Conservation (phyloP, 1,140 invertebrate genomes). For the Euura lappo region DNA sequence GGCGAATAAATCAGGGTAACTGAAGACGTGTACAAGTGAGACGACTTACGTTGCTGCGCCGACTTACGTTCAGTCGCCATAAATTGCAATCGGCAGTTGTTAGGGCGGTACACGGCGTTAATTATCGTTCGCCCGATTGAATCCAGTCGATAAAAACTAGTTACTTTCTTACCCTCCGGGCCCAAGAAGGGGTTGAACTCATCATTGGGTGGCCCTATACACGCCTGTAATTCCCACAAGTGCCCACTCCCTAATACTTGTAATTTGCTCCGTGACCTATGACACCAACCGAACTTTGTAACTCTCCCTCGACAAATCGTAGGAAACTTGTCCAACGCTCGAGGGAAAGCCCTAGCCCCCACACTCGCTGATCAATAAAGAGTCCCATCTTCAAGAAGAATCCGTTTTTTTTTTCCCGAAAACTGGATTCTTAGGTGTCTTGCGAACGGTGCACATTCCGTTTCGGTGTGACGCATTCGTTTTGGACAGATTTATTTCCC, state of each 20-base stretch:
- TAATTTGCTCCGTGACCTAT: slow-evolving; percentile 1
- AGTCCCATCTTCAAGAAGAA: too few species aligned
- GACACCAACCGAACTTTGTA: neutral
- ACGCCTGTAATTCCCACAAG: slow-evolving; percentile 5
- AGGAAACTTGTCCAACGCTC: too few species aligned
- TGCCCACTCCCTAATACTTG: neutral
- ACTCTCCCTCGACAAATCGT: neutral
- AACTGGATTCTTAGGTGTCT: too few species aligned
- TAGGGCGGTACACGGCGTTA: neutral
- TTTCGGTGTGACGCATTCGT: neutral
- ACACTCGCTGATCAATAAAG: too few species aligned
- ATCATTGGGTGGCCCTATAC: neutral
- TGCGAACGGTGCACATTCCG: neutral
- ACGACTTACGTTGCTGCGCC: neutral
- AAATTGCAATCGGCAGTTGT: neutral
- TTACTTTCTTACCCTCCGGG: neutral
- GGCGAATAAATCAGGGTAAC: neutral
- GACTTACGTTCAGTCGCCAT: neutral
- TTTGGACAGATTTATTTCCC: neutral
- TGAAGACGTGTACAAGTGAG: neutral
- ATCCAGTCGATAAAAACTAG: slow-evolving; percentile 1
- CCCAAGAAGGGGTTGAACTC: slow-evolving; percentile 2
- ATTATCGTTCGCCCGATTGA: neutral
- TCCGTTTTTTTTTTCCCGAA: too few species aligned
- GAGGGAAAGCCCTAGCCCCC: too few species aligned